Base-by-base conservation (phyloP, 2,113 vertebrate genomes). In the Euleptes europaea region DNA sequence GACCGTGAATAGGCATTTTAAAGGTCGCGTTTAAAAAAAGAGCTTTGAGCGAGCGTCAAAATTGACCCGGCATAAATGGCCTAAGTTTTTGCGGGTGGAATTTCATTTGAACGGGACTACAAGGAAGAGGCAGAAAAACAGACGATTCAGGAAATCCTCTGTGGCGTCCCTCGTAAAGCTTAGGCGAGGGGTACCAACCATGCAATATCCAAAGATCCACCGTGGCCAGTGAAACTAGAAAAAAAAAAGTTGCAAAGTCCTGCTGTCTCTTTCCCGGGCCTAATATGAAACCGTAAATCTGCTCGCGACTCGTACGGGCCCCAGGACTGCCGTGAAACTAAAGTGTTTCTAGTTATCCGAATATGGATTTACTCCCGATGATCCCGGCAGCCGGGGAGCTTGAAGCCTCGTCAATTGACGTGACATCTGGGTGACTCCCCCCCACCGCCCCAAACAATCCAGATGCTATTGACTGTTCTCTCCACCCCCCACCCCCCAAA, bases 301-400 rank as follows among this genome's bases (percentile, higher is more conserved):
- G 35, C 54, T 66, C 0, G 49, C 14, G n/a, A 31, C 67, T 63
- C 76, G 2, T 15, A 79, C 72, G 67, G 76, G 0, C 26, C 0
- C 63, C 80, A 5, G 2, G 33, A n/a, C 76, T 38, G 3, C 65
- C 19, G 72, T 38, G 54, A 83, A 79, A 88, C 35, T 74, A 63
- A 40, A 65, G 69, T 54, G 76, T 15, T 35, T 38, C 21, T 83
- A 66, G 75, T 13, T 63, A 84, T 90, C 60, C 13, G 76, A 8
- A 60, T 86, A 86, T 80, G 71, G 74, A 86, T 54, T 31, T 80
- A 42, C 49, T 85, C 5, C 70, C 42, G 26, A 89, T 6, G 19
- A 87, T 5, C 8, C 69, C n/a, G 31, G 77, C 0, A 0, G 17
- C 15, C 74, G 35, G 40, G 40, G 67, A 85, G 84, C 76, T 44